Percentiles rank a stretch among this genome's conserved stretches.
These are phyloP conservation scores for Caenorhabditis uteleia DNA, from an alignment of 2,888 invertebrate species.

Conservation along the genomic window DNA sequence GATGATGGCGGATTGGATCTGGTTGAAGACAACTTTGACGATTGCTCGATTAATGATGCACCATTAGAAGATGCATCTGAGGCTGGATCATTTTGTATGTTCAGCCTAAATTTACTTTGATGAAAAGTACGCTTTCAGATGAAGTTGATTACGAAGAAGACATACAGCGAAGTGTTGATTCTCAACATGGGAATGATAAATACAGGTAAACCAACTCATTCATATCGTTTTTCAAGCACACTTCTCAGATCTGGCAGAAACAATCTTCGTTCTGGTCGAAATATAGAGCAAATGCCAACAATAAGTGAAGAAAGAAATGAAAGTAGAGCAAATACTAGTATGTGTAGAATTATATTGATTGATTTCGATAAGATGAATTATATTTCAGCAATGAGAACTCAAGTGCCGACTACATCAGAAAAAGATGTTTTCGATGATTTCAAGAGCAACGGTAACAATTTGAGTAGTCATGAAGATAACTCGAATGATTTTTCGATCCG, in stretches of 20 bases:
- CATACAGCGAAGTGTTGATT: neutral
- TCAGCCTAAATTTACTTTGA: neutral
- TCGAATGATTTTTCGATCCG: slow-evolving; percentile 1
- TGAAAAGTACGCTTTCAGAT: neutral
- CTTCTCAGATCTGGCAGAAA: neutral
- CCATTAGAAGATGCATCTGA: slow-evolving; percentile 2
- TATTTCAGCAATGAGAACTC: neutral
- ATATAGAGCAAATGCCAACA: neutral
- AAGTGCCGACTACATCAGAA: neutral
- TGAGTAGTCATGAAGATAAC: neutral
- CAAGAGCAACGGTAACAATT: neutral
- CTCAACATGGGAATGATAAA: neutral
- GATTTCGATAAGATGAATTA: neutral
- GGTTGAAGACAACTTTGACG: slow-evolving; percentile 3
- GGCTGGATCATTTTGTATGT: slow-evolving; percentile 3
- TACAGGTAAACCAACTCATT: neutral
- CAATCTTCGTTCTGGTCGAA: too few species aligned
- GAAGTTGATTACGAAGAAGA: neutral
- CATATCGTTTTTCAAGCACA: neutral
- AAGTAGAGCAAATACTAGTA: neutral
- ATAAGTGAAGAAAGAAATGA: slow-evolving; percentile 3
- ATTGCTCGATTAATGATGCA: slow-evolving; percentile 4
- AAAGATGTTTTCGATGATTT: neutral
- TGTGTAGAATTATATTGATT: neutral
- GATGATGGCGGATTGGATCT: neutral